Conservation (phyloP, 2,113 vertebrate genomes). For the Pedionomus torquatus region DNA sequence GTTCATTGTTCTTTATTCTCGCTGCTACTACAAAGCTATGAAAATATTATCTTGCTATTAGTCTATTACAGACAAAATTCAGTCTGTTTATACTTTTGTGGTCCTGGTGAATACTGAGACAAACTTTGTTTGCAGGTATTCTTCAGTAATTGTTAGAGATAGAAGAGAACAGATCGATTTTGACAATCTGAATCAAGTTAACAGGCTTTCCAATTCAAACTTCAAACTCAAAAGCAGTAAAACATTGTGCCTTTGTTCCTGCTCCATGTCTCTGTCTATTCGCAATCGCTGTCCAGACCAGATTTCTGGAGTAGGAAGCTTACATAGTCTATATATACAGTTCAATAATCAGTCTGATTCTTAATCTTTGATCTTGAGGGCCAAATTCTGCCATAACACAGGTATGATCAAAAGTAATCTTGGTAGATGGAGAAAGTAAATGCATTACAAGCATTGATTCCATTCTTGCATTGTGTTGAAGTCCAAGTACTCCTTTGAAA, state of each 20-base stretch:
- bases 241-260: not conserved
- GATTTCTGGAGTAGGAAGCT: not conserved
- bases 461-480: not conserved
- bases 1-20: not conserved
- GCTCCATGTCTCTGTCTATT: not conserved
- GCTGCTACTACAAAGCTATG: not conserved
- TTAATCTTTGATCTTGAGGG: not conserved
- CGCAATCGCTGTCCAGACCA: not conserved
- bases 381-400: not conserved
- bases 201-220: not conserved
- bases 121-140: not conserved
- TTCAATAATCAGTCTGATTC: not conserved
- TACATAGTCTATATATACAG: not conserved
- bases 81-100: not conserved
- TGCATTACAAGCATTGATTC: not conserved
- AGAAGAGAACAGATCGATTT: not conserved
- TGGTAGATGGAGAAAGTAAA: not conserved
- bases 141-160: not conserved
- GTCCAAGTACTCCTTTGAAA: not conserved
- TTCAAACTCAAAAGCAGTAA: not conserved
- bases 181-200: not conserved
- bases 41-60: not conserved
- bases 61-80: not conserved
- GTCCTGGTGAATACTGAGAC: not conserved
- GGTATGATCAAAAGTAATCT: not conserved